A percentile compares a stretch with the other conserved stretches of the same genome.
Evolutionary conservation across 2,888 invertebrate species (phyloP).

Genomic region (Leptopterna dolabrata): DNA sequence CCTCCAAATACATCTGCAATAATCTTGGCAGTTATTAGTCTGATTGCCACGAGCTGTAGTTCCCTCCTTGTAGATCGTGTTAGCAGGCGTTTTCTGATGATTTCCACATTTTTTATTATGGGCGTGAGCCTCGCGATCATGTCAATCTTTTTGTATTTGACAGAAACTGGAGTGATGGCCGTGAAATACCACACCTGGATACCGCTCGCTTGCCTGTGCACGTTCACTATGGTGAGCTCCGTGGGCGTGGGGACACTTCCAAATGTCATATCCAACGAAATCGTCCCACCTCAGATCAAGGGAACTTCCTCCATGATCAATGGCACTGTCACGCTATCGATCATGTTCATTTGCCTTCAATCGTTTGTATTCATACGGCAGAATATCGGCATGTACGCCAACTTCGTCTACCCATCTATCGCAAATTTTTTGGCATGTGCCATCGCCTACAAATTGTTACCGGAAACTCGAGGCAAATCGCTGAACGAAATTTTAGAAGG

Average conservation of each 20-base stretch:
- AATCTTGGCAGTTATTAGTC: neutral
- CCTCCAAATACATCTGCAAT: slow-evolving; percentile 12
- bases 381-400: slow-evolving; percentile 32
- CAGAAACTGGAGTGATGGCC: neutral
- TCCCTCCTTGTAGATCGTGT: slow-evolving; percentile 11
- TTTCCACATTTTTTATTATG: slow-evolving; percentile 7
- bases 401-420: neutral
- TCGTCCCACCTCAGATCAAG: slow-evolving; percentile 21
- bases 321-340: neutral
- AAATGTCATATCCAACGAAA: slow-evolving; percentile 12
- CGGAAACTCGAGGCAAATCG: slow-evolving; percentile 31
- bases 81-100: slow-evolving; percentile 19
- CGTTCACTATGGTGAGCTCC: neutral
- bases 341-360: slow-evolving; percentile 13
- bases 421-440: slow-evolving; percentile 1
- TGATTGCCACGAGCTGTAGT: neutral
- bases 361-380: neutral
- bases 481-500: slow-evolving; percentile 23
- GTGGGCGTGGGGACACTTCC: slow-evolving; percentile 37
- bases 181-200: neutral
- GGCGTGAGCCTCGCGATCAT: neutral
- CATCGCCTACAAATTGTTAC: neutral
- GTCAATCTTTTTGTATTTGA: slow-evolving; percentile 7
- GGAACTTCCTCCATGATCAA: slow-evolving; percentile 28
- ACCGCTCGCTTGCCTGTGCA: slow-evolving; percentile 13